phyloP scores from a whole-genome alignment of 1,140 invertebrate species.

The Drosophila tropicalis region DNA sequence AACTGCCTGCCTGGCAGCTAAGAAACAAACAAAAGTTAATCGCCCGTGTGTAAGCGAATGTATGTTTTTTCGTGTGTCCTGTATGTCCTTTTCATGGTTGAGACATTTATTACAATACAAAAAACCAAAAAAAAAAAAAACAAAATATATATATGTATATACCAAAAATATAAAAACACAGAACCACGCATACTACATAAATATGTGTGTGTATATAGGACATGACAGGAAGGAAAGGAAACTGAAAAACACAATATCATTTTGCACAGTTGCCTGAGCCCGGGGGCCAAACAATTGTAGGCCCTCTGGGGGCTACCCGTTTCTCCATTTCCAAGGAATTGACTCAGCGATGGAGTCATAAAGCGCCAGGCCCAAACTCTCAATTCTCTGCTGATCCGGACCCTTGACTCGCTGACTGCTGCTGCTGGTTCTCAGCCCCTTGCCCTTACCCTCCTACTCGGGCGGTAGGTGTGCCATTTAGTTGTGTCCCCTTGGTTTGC shows the following conservation, averaged over 20 bases:
- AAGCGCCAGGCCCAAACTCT: constrained; percentile 41
- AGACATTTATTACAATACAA: constrained; percentile 57
- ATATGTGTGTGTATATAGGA: no score
- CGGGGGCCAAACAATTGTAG: constrained; percentile 46
- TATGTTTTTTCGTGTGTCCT: constrained; percentile 12
- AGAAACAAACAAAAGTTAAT: constrained; percentile 48
- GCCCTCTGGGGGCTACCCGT: constrained; percentile 16
- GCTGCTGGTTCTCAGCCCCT: no score
- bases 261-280: constrained; percentile 57
- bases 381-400: constrained; percentile 6
- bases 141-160: background rate
- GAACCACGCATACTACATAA: background rate
- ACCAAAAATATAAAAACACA: background rate
- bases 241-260: constrained; percentile 23
- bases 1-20: constrained; percentile 43
- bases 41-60: constrained; percentile 6
- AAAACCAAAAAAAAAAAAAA: background rate
- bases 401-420: background rate
- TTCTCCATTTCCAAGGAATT: constrained; percentile 28
- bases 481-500: constrained; percentile 30
- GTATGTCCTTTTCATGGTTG: constrained; percentile 39
- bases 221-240: background rate
- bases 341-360: constrained; percentile 60
- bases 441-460: background rate
- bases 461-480: constrained; percentile 45